Percentiles rank a stretch among this genome's conserved stretches.
phyloP scores from a whole-genome alignment of 2,797 vertebrate species.

The Glyptemys insculpta region DNA sequence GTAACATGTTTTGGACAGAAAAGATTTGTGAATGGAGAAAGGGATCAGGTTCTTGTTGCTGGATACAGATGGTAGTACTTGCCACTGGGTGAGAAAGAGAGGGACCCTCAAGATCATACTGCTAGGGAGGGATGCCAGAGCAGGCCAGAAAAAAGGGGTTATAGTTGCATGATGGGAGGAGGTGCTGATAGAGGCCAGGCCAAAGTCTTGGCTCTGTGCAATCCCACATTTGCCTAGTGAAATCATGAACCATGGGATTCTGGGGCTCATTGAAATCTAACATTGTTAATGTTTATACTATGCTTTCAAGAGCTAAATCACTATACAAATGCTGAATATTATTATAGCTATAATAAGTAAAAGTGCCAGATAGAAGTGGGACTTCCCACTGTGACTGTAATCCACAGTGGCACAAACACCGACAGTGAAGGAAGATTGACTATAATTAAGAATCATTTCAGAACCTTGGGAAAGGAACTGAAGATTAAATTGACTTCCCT shows the following conservation, averaged over 20 bases:
- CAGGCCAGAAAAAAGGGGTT: not conserved
- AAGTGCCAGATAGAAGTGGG: not conserved
- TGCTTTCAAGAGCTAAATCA: not conserved
- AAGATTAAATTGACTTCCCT: not conserved
- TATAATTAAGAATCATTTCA: not conserved
- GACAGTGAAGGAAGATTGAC: not conserved
- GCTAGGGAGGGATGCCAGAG: not conserved
- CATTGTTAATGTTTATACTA: not conserved
- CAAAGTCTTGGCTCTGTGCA: not conserved
- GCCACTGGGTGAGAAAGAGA: not conserved
- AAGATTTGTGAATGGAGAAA: not conserved
- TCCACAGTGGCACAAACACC: not conserved
- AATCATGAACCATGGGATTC: not conserved
- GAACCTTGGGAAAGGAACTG: not conserved
- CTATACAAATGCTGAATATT: not conserved
- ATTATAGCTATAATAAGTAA: not conserved
- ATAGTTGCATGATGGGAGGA: not conserved
- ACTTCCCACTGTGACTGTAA: not conserved
- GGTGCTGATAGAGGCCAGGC: not conserved
- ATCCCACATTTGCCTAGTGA: not conserved
- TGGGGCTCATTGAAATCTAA: not conserved
- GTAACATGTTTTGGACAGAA: not conserved
- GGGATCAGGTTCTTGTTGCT: not conserved
- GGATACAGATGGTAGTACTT: not conserved
- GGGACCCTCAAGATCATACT: rapidly evolving